Evolutionary conservation across 2,797 vertebrate genomes (phyloP).

Genomic region (Acestrorhynchus altus): DNA sequence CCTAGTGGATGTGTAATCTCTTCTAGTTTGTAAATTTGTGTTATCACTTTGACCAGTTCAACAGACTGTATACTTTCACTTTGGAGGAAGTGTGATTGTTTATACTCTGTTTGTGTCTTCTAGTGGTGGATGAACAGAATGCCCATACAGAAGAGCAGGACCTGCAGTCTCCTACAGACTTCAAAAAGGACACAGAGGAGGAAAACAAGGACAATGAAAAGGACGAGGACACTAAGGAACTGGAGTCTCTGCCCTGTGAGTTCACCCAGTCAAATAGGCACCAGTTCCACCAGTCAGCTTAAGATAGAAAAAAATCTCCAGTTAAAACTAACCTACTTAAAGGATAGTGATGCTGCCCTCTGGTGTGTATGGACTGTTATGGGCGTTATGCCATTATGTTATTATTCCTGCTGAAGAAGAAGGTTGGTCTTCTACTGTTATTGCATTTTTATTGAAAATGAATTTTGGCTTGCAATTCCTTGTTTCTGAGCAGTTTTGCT

Average conservation of each 20-base stretch:
- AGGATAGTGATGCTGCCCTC: conserved; percentile 62
- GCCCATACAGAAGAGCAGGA: conserved; percentile 84
- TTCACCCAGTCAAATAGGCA: conserved; percentile 9
- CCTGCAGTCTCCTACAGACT: conserved; percentile 81
- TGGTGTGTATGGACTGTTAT: conserved; percentile 61
- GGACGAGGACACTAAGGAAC: conserved; percentile 91
- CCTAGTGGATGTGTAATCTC: too few species aligned
- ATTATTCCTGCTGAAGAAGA: neutral
- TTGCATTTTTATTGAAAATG: too few species aligned
- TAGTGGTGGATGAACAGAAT: conserved; percentile 94
- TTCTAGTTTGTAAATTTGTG: too few species aligned
- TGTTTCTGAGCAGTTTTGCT: too few species aligned
- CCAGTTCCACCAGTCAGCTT: too few species aligned
- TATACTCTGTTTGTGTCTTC: neutral
- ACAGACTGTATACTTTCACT: neutral
- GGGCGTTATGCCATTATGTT: neutral
- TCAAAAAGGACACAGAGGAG: conserved; percentile 85
- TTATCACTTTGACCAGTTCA: too few species aligned
- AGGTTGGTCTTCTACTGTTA: neutral
- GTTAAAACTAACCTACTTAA: neutral
- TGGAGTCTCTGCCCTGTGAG: conserved; percentile 81
- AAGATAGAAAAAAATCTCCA: neutral
- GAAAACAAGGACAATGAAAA: conserved; percentile 90
- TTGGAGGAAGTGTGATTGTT: neutral
- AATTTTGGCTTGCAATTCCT: too few species aligned